Evolutionary conservation across 1,140 invertebrate genomes (phyloP), one percentile per base, ranked within the genome.

Genomic region (Philopotamus ludificatus): DNA sequence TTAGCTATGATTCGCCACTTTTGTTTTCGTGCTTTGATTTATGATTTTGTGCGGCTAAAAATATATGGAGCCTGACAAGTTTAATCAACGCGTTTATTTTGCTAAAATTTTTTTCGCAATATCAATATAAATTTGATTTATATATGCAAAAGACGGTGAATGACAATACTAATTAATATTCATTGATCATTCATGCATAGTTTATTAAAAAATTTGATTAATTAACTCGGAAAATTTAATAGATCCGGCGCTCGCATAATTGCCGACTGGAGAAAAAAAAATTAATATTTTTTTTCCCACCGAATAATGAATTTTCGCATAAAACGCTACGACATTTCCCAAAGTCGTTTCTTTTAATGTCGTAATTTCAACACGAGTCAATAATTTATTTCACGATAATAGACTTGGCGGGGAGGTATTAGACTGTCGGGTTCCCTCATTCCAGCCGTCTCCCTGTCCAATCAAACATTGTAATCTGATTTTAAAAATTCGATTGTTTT

Each of bases 401-500:
- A 60, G 57, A 60, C 57, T 60, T 60, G 45, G n/a, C n/a, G n/a
- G n/a, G n/a, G n/a, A n/a, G n/a, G n/a, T n/a, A n/a, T n/a, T n/a
- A n/a, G n/a, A 47, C 4, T 47, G 8, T 12, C 18, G 28, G 28
- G 28, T 4, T 7, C 28, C 28, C 28, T 12, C 28, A 34, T 34
- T 50, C 57, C 66, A 26, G 23, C 47, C 21, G 53, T 20, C 12
- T 34, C 41, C 28, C 54, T 20, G 39, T 60, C 57, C 67, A 69
- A 69, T 69, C 67, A 66, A 69, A 66, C 67, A 62, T 50, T 66
- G 60, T 69, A 69, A 69, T 69, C 60, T 65, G 67, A 66, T 69
- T 69, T 69, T 66, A 63, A 54, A 65, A 68, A 68, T 68, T 68
- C 67, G 59, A 68, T 65, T 68, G 67, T 68, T 68, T 68, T 68